These are phyloP conservation scores for Perodicticus potto DNA, from an alignment of 2,797 vertebrate genomes.

Conservation along the genomic window DNA sequence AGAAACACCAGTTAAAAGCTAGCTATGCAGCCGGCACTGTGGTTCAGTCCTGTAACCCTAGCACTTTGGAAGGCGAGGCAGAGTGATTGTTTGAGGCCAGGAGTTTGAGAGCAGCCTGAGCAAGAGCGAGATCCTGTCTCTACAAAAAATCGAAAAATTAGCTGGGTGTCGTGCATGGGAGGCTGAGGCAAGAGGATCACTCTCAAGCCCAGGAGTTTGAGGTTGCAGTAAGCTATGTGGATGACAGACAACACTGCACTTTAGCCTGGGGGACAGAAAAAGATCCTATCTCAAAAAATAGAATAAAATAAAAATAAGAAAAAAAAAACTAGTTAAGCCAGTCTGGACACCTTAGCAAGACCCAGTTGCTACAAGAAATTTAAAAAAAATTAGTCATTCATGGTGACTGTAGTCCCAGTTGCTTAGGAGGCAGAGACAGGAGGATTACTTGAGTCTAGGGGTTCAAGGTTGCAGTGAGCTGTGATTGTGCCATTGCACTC, in stretches of 20 bases:
- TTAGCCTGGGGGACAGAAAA: neutral
- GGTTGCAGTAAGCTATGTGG: neutral
- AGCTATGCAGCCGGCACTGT: neutral
- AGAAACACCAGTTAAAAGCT: constrained; percentile 36
- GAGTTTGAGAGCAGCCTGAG: neutral
- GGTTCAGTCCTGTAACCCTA: neutral
- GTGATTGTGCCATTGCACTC: neutral
- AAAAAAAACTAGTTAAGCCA: neutral
- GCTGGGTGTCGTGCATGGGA: neutral
- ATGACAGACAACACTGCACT: neutral
- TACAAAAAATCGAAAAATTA: neutral
- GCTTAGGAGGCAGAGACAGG: neutral
- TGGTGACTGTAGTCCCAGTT: neutral
- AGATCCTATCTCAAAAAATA: neutral
- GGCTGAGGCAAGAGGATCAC: neutral
- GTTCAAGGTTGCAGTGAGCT: neutral
- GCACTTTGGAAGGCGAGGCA: neutral
- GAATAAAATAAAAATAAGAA: neutral
- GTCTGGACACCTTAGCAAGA: neutral
- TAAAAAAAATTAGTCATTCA: neutral
- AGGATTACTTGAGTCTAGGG: neutral
- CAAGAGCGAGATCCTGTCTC: neutral
- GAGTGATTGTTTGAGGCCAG: neutral
- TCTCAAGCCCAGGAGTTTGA: neutral
- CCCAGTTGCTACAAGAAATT: neutral